Conservation (phyloP, 2,797 vertebrate genomes). For the Emydoidea blandingii region DNA sequence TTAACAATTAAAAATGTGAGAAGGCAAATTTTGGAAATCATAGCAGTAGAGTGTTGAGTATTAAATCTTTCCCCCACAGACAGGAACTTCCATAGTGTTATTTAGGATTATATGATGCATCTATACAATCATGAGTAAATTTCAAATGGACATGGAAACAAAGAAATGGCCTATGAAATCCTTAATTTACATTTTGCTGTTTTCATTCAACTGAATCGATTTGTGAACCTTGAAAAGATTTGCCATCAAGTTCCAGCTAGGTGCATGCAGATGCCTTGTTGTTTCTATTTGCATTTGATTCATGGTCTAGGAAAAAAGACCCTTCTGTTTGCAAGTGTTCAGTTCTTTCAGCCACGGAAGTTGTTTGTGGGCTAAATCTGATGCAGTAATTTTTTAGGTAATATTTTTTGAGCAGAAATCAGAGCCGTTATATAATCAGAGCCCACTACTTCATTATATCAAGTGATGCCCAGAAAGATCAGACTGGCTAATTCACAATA, state of each 20-base stretch:
- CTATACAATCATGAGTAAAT: neutral
- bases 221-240: neutral
- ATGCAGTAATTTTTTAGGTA: neutral
- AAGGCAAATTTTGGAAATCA: neutral
- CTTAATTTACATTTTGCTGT: neutral
- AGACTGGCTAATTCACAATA: neutral
- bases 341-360: neutral
- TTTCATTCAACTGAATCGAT: neutral
- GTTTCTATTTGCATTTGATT: neutral
- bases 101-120: neutral
- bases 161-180: neutral
- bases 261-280: neutral
- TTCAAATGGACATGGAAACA: neutral
- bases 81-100: neutral
- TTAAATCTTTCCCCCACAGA: neutral
- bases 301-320: neutral
- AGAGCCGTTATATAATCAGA: neutral
- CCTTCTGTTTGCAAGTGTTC: neutral
- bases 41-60: neutral
- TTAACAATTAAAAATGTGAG: neutral
- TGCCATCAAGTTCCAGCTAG: neutral
- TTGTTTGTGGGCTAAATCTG: neutral
- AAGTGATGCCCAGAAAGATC: neutral
- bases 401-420: neutral
- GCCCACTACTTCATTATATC: neutral